Evolutionary conservation across 2,797 vertebrate species (phyloP).

Genomic region (Pseudochirops cupreus): DNA sequence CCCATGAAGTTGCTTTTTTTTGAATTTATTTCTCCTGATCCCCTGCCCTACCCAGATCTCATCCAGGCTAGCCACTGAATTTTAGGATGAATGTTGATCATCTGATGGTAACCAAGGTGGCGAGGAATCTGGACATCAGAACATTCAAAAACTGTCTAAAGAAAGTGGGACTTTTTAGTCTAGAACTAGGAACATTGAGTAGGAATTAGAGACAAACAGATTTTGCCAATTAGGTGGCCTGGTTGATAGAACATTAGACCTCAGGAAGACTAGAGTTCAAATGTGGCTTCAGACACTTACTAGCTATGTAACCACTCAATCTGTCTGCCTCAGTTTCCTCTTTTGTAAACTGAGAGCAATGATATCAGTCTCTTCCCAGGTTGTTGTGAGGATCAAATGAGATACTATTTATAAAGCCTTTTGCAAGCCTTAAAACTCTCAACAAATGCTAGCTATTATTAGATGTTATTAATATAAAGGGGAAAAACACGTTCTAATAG

Average conservation of each 20-base stretch:
- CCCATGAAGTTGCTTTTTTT: background rate
- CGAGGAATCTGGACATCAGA: background rate
- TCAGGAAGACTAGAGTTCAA: background rate
- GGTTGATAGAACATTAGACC: background rate
- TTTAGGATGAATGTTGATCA: background rate
- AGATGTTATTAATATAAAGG: background rate
- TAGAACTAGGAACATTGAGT: background rate
- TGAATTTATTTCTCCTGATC: background rate
- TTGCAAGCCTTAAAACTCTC: background rate
- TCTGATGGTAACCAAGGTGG: background rate
- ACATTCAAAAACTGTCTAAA: background rate
- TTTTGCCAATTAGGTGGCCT: background rate
- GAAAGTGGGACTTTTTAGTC: background rate
- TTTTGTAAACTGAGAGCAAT: background rate
- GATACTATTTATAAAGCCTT: background rate
- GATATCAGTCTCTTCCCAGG: background rate
- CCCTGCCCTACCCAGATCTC: background rate
- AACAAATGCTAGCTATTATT: background rate
- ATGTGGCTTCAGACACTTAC: background rate
- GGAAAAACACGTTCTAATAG: background rate
- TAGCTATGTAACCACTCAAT: background rate
- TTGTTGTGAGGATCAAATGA: background rate
- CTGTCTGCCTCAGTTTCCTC: background rate
- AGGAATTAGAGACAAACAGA: background rate
- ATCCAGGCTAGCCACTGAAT: background rate